Evolutionary conservation across 2,113 vertebrate species (phyloP).

Genomic region (Lasiurus cinereus): DNA sequence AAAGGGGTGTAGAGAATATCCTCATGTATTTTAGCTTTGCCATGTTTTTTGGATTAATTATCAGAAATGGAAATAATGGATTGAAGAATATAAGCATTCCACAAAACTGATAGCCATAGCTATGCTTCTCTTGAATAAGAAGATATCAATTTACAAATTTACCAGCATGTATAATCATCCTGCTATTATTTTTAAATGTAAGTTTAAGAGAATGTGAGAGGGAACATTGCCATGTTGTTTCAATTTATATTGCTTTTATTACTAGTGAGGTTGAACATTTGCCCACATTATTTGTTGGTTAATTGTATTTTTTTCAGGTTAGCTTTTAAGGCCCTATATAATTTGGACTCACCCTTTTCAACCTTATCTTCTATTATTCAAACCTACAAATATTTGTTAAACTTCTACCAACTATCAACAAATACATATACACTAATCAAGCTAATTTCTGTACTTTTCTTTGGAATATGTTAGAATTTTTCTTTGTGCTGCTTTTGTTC

Average conservation of each 20-base stretch:
- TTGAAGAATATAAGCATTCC: conserved; percentile 62
- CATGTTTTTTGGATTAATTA: conserved; percentile 10
- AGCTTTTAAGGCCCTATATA: conserved; percentile 53
- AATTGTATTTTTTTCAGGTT: conserved; percentile 72
- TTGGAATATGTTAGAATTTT: conserved; percentile 27
- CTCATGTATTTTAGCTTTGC: conserved; percentile 25
- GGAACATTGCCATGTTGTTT: conserved; percentile 59
- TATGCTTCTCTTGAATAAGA: conserved; percentile 34
- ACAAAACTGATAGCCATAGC: conserved; percentile 26
- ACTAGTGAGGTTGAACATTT: conserved; percentile 53
- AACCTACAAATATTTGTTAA: conserved; percentile 68
- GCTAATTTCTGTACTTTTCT: neutral
- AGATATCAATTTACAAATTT: conserved; percentile 65
- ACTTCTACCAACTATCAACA: neutral
- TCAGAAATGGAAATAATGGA: conserved; percentile 29
- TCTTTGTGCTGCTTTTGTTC: conserved; percentile 44
- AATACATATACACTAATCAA: conserved; percentile 5
- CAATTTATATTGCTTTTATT: conserved; percentile 68
- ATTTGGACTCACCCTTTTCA: conserved; percentile 66
- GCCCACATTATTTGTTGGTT: conserved; percentile 68
- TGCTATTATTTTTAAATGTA: conserved; percentile 56
- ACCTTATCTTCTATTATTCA: conserved; percentile 65
- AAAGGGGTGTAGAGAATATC: neutral
- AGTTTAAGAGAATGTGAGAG: conserved; percentile 13
- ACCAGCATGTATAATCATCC: conserved; percentile 36